These are phyloP conservation scores for Cyrtorhinus lividipennis DNA, from an alignment of 1,140 invertebrate species.

Conservation along the genomic window DNA sequence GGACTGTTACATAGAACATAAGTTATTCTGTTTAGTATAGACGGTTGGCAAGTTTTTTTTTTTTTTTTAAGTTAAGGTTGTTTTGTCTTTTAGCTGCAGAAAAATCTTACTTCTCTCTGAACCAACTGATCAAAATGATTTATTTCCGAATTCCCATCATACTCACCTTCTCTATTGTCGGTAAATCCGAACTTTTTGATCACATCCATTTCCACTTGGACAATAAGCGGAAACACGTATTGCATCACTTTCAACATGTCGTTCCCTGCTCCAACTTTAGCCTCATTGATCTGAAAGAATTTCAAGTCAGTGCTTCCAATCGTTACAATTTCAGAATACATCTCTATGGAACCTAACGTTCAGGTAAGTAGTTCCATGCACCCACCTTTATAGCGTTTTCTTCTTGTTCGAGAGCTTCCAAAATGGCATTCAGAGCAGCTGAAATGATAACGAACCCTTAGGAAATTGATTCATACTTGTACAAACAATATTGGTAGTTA, in stretches of 20 bases:
- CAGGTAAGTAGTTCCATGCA: background rate
- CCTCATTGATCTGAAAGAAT: slow-evolving; percentile 43
- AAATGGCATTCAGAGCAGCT: slow-evolving; percentile 54
- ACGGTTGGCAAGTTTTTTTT: background rate
- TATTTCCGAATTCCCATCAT: too few species aligned
- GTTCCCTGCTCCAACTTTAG: slow-evolving; percentile 67
- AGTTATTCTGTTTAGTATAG: background rate
- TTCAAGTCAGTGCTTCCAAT: too few species aligned
- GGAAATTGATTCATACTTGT: too few species aligned
- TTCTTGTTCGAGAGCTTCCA: slow-evolving; percentile 51
- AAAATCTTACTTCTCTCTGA: too few species aligned
- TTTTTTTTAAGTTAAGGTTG: too few species aligned
- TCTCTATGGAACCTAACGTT: background rate
- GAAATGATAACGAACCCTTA: slow-evolving; percentile 26
- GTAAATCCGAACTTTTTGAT: slow-evolving; percentile 66
- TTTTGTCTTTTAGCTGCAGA: slow-evolving; percentile 7
- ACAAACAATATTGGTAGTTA: too few species aligned
- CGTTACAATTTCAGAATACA: too few species aligned
- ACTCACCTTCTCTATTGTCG: slow-evolving; percentile 59
- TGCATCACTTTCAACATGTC: slow-evolving; percentile 90
- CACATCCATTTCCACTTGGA: slow-evolving; percentile 65
- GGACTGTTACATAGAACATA: too few species aligned
- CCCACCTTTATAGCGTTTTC: slow-evolving; percentile 58
- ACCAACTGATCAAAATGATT: too few species aligned
- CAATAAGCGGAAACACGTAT: slow-evolving; percentile 63